phyloP scores from a whole-genome alignment of 1,140 invertebrate species.

The Acromyrmex heyeri region DNA sequence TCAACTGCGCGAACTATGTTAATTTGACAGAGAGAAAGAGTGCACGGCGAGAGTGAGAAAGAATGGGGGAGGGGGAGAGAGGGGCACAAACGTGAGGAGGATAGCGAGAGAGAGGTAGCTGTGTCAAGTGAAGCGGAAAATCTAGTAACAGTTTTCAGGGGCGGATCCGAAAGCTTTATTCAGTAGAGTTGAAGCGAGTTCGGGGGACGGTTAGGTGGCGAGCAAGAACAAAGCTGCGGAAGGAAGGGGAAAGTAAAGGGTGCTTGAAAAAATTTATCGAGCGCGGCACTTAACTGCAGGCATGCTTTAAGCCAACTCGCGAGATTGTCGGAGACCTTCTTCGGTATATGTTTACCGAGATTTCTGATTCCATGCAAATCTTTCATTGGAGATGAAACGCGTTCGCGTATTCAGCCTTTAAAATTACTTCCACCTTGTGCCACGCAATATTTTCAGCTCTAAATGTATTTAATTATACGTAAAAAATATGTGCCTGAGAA shows the following conservation, averaged over 20 bases:
- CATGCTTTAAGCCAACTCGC: conserved; percentile 68
- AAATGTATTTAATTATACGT: not conserved
- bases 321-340: conserved; percentile 22
- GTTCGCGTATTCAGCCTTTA: not conserved
- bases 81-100: no score
- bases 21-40: conserved; percentile 68
- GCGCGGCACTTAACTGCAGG: conserved; percentile 72
- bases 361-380: conserved; percentile 17
- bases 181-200: conserved; percentile 67
- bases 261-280: conserved; percentile 76
- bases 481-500: not conserved
- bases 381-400: conserved; percentile 4
- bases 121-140: conserved; percentile 72
- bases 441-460: not conserved
- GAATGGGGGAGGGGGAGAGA: not conserved
- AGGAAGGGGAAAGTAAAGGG: conserved; percentile 63
- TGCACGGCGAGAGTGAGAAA: not conserved
- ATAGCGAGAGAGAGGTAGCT: conserved; percentile 11
- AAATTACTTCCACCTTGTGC: not conserved
- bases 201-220: conserved; percentile 64
- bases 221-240: conserved; percentile 68
- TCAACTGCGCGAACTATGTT: conserved; percentile 69
- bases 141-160: conserved; percentile 74
- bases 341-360: not conserved
- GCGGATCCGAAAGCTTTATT: conserved; percentile 65